Percentiles rank a stretch among this genome's conserved stretches.
These are phyloP conservation scores for Xyrichtys novacula DNA, from an alignment of 2,797 vertebrate species.

Conservation along the genomic window DNA sequence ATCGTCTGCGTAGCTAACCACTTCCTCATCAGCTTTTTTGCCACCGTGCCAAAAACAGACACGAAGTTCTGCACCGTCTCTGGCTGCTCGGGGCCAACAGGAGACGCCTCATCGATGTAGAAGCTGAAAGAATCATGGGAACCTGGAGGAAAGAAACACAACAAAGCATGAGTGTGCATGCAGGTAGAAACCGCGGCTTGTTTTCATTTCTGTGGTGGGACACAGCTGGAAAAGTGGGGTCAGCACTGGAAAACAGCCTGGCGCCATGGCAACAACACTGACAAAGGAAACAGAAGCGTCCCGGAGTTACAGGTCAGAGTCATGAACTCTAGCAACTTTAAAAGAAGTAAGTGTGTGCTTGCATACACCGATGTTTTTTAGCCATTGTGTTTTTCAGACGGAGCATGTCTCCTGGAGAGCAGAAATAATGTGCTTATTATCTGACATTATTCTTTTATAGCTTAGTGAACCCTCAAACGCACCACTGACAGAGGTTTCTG, in stretches of 20 bases:
- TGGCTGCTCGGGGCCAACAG: constrained; percentile 96
- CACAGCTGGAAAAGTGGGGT: constrained; percentile 36
- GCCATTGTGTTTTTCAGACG: constrained; percentile 6
- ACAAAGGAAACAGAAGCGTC: constrained; percentile 17
- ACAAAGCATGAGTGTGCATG: constrained; percentile 47
- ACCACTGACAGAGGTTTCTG: background rate
- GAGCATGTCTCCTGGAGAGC: background rate
- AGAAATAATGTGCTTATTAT: background rate
- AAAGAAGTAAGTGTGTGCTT: constrained; percentile 16
- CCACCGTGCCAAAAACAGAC: constrained; percentile 97
- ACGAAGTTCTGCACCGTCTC: constrained; percentile 99
- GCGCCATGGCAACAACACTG: constrained; percentile 52
- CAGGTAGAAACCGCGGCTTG: constrained; percentile 9
- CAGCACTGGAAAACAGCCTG: constrained; percentile 27
- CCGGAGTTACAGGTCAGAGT: constrained; percentile 4
- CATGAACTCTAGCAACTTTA: constrained; percentile 40
- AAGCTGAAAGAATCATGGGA: constrained; percentile 99
- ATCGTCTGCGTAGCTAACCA: constrained; percentile 99
- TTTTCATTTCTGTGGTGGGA: constrained; percentile 28
- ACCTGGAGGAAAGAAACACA: constrained; percentile 81
- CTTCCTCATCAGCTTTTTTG: constrained; percentile 98
- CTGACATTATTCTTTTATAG: background rate
- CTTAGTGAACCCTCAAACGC: background rate
- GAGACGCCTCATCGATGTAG: constrained; percentile 97
- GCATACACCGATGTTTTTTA: constrained; percentile 14